A percentile compares a stretch with the other conserved stretches of the same genome.
Conservation (phyloP, 2,888 invertebrate species). For the Hypercompe scribonia region DNA sequence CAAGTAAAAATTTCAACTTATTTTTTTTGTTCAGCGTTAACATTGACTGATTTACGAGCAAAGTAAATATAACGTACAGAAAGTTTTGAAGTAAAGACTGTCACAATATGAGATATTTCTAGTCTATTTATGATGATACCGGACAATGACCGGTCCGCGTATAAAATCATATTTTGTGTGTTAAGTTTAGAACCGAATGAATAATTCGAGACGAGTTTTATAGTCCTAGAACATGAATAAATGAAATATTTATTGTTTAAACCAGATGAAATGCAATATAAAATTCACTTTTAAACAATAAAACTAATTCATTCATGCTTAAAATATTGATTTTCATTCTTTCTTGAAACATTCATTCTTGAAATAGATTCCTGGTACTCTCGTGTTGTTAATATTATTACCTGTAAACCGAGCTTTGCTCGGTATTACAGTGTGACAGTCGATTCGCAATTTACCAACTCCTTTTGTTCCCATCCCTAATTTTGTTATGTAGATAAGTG, state of each 20-base stretch:
- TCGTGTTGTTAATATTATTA: too few species aligned
- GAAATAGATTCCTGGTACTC: too few species aligned
- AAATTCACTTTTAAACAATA: too few species aligned
- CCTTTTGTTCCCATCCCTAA: too few species aligned
- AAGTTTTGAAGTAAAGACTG: constrained; percentile 14
- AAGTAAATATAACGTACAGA: constrained; percentile 20
- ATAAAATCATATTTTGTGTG: constrained; percentile 17
- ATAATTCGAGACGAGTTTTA: constrained; percentile 21
- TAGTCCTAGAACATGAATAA: background rate
- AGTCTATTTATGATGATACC: constrained; percentile 28
- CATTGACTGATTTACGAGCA: constrained; percentile 22
- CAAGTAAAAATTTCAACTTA: background rate
- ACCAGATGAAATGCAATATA: background rate
- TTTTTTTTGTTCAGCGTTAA: constrained; percentile 6
- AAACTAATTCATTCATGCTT: too few species aligned
- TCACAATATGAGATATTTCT: constrained; percentile 27
- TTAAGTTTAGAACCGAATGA: constrained; percentile 3
- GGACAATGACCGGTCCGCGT: constrained; percentile 32
- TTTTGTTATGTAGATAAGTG: too few species aligned
- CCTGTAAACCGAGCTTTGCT: too few species aligned
- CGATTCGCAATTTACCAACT: too few species aligned
- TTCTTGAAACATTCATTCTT: too few species aligned
- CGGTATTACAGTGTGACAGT: too few species aligned
- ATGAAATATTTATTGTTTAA: background rate
- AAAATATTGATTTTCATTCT: too few species aligned